Evolutionary conservation across 2,797 vertebrate genomes (phyloP).

Genomic region (Enoplosus armatus): DNA sequence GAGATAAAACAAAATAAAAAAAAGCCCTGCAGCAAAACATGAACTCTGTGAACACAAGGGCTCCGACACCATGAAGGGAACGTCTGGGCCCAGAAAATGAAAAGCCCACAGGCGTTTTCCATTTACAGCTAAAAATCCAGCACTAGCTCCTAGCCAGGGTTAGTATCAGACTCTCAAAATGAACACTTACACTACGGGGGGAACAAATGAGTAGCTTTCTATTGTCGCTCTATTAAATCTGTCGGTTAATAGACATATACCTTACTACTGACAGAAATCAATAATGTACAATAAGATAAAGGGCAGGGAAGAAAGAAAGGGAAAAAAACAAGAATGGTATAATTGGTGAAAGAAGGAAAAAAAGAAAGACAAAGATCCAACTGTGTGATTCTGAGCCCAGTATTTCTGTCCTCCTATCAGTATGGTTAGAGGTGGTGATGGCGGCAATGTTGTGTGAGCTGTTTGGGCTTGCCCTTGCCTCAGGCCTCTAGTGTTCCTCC

Average conservation of each 20-base stretch:
- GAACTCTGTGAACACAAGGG: conserved; percentile 99
- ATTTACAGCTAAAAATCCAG: conserved; percentile 99
- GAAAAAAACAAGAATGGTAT: conserved; percentile 31
- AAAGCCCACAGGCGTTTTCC: conserved; percentile 99
- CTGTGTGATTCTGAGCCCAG: conserved; percentile 59
- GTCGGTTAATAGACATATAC: conserved; percentile 83
- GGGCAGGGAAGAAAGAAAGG: conserved; percentile 29
- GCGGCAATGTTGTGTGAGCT: conserved; percentile 80
- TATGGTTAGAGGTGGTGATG: conserved; percentile 74
- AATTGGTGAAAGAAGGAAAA: conserved; percentile 44
- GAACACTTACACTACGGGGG: conserved; percentile 90
- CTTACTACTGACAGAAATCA: conserved; percentile 80
- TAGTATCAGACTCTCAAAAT: conserved; percentile 99
- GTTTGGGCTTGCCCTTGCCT: conserved; percentile 94
- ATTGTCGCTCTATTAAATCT: conserved; percentile 85
- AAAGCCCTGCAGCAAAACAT: conserved; percentile 97
- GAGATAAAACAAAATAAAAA: conserved; percentile 95
- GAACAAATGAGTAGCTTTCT: conserved; percentile 84
- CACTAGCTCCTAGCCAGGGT: conserved; percentile 98
- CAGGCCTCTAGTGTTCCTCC: conserved; percentile 92
- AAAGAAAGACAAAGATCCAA: conserved; percentile 50
- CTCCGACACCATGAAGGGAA: conserved; percentile 99
- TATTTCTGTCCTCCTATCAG: conserved; percentile 67
- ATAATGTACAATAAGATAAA: conserved; percentile 77
- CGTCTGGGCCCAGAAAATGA: conserved; percentile 99